Base-by-base conservation (phyloP, 2,888 invertebrate species). In the Pyralis farinalis region DNA sequence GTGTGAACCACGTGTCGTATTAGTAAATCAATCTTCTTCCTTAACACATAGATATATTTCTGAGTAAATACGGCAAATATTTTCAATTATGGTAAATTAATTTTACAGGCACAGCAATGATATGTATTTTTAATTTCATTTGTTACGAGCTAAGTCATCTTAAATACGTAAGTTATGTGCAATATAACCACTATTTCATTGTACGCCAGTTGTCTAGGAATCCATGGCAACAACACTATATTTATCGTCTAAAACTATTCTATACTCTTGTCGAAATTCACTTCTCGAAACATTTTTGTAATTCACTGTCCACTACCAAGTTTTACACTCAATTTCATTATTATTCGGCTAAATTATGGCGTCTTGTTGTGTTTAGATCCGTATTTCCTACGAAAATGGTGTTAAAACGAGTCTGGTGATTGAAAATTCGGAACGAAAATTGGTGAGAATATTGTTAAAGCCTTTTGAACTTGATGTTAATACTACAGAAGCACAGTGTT, bases 91-190 rank as follows among this genome's bases (percentile, higher is more conserved):
- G 12, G 7, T 38, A 38, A 16, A 31, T 37, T 71, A 71, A 63
- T 50, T 60, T 61, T 85, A 81, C 66, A 86, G 86, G 86, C 87
- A 87, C 86, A 77, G 54, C 67, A 59, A 73, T 86, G 86, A 87
- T 87, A 87, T 87, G 86, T 86, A 83, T 84, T 74, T 70, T 63
- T 49, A 16, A 63, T 69, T 75, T 68, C 58, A 69, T 73, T 68
- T 58, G 54, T 47, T 71, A 66, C 47, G 63, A 51, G 44, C 65
- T 81, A 82, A 65, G 56, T 58, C 75, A 74, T 74, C 31, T 46
- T 46, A 48, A 42, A 50, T 53, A 51, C 49, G 47, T 43, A 46
- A 51, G 45, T 54, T 49, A 52, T 57, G 57, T 51, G 54, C 16
- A 21, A 20, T 6, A 35, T 22, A 27, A 21, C 29, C 20, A 16